A percentile compares a stretch with the other conserved stretches of the same genome.
phyloP scores from a whole-genome alignment of 2,888 invertebrate genomes.

The Incurvaria masculella region DNA sequence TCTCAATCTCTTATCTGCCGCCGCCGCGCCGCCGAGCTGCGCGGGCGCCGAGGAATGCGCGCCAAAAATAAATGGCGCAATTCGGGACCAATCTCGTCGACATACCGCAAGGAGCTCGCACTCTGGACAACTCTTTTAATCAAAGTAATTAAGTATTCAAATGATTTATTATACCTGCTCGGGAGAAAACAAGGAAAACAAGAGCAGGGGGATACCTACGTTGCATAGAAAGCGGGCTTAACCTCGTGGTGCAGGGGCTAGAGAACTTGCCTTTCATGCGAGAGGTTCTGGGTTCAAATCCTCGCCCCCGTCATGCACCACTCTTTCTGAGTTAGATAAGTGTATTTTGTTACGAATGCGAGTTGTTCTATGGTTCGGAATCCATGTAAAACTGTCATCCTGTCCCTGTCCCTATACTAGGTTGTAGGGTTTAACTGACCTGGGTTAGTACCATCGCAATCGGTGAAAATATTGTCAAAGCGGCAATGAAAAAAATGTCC shows the following conservation, averaged over 20 bases:
- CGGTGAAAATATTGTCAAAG: neutral
- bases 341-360: no score
- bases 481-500: no score
- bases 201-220: constrained; percentile 20
- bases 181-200: constrained; percentile 21
- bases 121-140: constrained; percentile 32
- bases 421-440: constrained; percentile 5
- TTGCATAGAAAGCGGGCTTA: constrained; percentile 13
- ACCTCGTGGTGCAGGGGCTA: no score
- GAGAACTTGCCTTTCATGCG: no score
- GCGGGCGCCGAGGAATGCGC: constrained; percentile 20
- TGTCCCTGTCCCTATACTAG: neutral
- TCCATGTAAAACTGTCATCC: no score
- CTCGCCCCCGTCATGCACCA: no score
- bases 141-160: constrained; percentile 43
- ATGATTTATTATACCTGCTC: constrained; percentile 35
- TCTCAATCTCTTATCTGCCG: neutral
- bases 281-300: no score
- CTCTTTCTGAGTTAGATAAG: no score
- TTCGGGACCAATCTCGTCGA: constrained; percentile 22
- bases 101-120: neutral
- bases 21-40: constrained; percentile 1
- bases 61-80: constrained; percentile 21
- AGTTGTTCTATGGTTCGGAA: no score
- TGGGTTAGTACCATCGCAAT: neutral